Conservation (phyloP, 2,797 vertebrate genomes). For the Alca torda region DNA sequence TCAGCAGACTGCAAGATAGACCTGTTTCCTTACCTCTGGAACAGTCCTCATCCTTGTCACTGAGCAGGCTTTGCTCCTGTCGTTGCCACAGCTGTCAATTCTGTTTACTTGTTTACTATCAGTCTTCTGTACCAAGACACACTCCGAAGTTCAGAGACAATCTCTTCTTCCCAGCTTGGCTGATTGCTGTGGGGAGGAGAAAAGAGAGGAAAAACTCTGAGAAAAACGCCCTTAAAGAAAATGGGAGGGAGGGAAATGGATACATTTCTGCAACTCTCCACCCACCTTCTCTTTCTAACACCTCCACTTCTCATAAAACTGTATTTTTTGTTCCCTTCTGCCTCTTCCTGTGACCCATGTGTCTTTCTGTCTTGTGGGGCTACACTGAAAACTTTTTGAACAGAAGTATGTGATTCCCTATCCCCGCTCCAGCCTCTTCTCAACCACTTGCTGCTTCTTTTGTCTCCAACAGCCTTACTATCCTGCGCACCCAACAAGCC, state of each 20-base stretch:
- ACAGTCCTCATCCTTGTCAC: constrained; percentile 31
- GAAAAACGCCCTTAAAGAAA: not conserved
- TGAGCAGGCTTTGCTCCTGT: not conserved
- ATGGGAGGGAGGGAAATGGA: not conserved
- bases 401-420: not conserved
- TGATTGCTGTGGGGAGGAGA: constrained; percentile 27
- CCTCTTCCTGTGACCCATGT: not conserved
- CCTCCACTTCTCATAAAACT: not conserved
- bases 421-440: not conserved
- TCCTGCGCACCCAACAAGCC: not conserved
- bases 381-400: not conserved
- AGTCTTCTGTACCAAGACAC: not conserved
- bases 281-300: not conserved
- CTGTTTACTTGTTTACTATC: constrained; percentile 30
- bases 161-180: constrained; percentile 34
- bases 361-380: not conserved
- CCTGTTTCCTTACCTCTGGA: constrained; percentile 48
- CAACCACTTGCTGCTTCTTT: not conserved
- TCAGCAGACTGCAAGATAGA: not conserved
- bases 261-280: not conserved
- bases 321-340: not conserved
- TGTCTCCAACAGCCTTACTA: not conserved
- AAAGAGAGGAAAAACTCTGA: not conserved
- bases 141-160: constrained; percentile 2
- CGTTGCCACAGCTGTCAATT: not conserved